These are phyloP conservation scores for Salarias fasciatus DNA, from an alignment of 2,797 vertebrate species.

Conservation along the genomic window DNA sequence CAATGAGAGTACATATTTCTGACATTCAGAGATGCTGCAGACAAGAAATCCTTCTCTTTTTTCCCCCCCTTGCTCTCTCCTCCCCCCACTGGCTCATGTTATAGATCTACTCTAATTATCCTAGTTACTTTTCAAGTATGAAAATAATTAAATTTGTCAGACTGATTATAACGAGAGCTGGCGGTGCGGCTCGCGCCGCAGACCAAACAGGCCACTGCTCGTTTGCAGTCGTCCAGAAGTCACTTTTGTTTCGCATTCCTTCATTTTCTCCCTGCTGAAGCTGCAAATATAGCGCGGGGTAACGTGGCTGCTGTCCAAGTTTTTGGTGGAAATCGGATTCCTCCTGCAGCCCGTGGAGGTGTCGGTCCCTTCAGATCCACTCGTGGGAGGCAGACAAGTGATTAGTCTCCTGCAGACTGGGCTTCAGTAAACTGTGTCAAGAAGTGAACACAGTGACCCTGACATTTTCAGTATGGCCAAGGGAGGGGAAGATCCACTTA, in stretches of 20 bases:
- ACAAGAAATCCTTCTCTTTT: constrained; percentile 29
- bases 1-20: constrained; percentile 53
- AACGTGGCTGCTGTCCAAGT: constrained; percentile 45
- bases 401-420: constrained; percentile 58
- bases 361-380: constrained; percentile 32
- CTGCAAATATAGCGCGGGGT: constrained; percentile 35
- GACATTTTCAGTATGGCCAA: constrained; percentile 73
- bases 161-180: constrained; percentile 11
- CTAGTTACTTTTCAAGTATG: constrained; percentile 33
- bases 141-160: constrained; percentile 45
- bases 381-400: constrained; percentile 53
- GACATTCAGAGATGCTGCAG: constrained; percentile 57
- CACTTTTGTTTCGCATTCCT: constrained; percentile 35
- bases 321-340: constrained; percentile 52
- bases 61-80: neutral
- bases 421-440: constrained; percentile 68
- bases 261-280: constrained; percentile 23
- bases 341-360: constrained; percentile 21
- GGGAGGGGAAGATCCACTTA: constrained; percentile 74
- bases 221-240: constrained; percentile 32
- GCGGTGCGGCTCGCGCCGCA: constrained; percentile 8
- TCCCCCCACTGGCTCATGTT: constrained; percentile 12
- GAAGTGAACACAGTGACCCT: constrained; percentile 72
- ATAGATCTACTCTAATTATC: constrained; percentile 52
- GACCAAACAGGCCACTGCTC: constrained; percentile 25